Conservation (phyloP, 2,888 invertebrate genomes). For the Neria commutata region DNA sequence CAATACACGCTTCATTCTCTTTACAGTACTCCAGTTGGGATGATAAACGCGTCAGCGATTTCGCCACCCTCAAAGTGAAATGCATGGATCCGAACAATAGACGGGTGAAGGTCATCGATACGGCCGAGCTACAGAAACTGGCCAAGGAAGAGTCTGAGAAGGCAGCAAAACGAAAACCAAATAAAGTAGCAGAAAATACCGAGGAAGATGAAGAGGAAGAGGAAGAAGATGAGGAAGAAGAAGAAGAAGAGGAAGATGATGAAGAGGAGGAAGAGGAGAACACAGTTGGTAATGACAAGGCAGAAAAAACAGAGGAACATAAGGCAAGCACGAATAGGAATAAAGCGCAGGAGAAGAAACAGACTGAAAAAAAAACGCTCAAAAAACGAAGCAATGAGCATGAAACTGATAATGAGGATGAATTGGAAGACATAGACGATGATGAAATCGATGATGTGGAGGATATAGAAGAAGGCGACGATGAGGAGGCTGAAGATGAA, state of each 20-base stretch:
- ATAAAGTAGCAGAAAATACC: slow-evolving; percentile 14
- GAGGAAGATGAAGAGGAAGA: slow-evolving; percentile 21
- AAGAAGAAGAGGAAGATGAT: slow-evolving; percentile 23
- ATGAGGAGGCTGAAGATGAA: background rate
- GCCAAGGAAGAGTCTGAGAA: slow-evolving; percentile 38
- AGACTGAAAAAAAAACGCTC: too few species aligned
- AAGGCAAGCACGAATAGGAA: too few species aligned
- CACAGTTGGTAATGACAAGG: too few species aligned
- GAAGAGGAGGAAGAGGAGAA: slow-evolving; percentile 34
- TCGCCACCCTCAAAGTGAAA: slow-evolving; percentile 54
- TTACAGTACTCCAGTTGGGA: slow-evolving; percentile 61
- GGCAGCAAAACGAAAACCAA: slow-evolving; percentile 24
- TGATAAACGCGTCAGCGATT: slow-evolving; percentile 57
- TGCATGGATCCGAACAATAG: slow-evolving; percentile 52
- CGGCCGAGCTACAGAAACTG: slow-evolving; percentile 41
- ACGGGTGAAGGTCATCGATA: slow-evolving; percentile 51
- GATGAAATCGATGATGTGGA: slow-evolving; percentile 12
- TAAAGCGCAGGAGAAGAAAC: too few species aligned
- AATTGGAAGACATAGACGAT: background rate
- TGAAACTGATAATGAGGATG: background rate
- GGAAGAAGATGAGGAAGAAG: slow-evolving; percentile 8
- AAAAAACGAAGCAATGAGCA: too few species aligned
- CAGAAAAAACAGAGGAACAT: slow-evolving; percentile 25
- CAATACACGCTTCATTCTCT: too few species aligned
- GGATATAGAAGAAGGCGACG: background rate